Evolutionary conservation across 2,113 vertebrate genomes (phyloP), one percentile per base, ranked within the genome.

Genomic region (Hepsetus odoe): DNA sequence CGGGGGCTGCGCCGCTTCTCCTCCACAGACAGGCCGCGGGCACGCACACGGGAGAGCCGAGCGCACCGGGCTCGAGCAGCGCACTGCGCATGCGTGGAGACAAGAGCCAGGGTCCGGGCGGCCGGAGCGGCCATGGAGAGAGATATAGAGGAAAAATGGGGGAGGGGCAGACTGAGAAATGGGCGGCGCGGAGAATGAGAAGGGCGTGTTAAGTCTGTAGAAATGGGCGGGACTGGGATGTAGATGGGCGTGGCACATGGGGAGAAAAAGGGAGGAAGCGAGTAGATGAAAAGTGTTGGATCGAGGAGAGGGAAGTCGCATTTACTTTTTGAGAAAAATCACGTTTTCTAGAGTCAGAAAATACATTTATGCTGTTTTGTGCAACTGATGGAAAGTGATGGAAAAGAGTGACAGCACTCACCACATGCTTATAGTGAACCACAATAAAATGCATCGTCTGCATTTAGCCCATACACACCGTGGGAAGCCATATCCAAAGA

Each of bases 41-140:
- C 51, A 55, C 7, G 49, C 20, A 53, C 49, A 22, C 51, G 51
- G n/a, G 16, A 55, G n/a, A 55, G 51, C 51, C n/a, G 51, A 55
- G 51, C 51, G 51, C n/a, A 55, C n/a, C 59, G 28, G 64, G 66
- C 72, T 18, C 51, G 51, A 70, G 56, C 24, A 40, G 18, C 61
- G 46, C 2, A 24, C 59, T 84, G 86, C 24, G 84, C 91, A 91
- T 90, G 91, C 73, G 73, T 11, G 22, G 51, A 49, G 46, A 55
- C 12, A n/a, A n/a, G 49, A 55, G 51, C n/a, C n/a, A 22, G 51
- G 51, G 51, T 55, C 51, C 51, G 51, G n/a, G 1, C n/a, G 24
- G n/a, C n/a, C 9, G 24, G 6, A 24, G 51, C 51, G n/a, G 51
- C 51, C 51, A 55, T 55, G 51, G 51, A 55, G n/a, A 9, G 8